These are phyloP conservation scores for Drosophila ironensis DNA, from an alignment of 1,140 invertebrate species.

Conservation along the genomic window DNA sequence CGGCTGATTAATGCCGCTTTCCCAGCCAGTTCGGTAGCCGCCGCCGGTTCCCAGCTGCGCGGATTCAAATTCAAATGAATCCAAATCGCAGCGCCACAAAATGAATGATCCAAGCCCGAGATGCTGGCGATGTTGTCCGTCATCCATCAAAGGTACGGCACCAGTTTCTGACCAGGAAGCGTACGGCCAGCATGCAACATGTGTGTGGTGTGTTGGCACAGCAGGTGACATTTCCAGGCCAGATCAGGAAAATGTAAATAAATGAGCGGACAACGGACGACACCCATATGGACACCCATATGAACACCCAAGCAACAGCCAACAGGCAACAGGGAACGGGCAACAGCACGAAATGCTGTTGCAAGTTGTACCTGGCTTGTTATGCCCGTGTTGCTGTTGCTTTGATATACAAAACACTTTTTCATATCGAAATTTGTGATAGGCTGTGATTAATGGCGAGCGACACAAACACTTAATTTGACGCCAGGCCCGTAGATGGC, in stretches of 20 bases:
- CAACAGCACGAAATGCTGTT: slow-evolving; percentile 54
- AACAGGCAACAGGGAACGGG: no score
- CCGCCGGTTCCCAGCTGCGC: slow-evolving; percentile 9
- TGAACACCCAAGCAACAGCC: no score
- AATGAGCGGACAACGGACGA: slow-evolving; percentile 48
- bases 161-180: slow-evolving; percentile 43
- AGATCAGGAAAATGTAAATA: slow-evolving; percentile 42
- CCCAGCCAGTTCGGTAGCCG: slow-evolving; percentile 29
- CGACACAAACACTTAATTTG: slow-evolving; percentile 82
- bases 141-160: slow-evolving; percentile 71
- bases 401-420: slow-evolving; percentile 77
- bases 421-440: slow-evolving; percentile 80
- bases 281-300: slow-evolving; percentile 22
- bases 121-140: slow-evolving; percentile 53
- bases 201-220: slow-evolving; percentile 74
- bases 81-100: slow-evolving; percentile 37
- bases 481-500: slow-evolving; percentile 73
- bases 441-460: slow-evolving; percentile 80
- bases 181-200: slow-evolving; percentile 27
- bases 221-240: slow-evolving; percentile 78
- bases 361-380: slow-evolving; percentile 64
- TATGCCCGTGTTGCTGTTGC: slow-evolving; percentile 47
- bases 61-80: slow-evolving; percentile 61
- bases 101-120: slow-evolving; percentile 18
- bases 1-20: slow-evolving; percentile 43